Percentiles rank a stretch among this genome's conserved stretches.
Conservation (phyloP, 2,888 invertebrate genomes). For the Arrhopalites spinosus region DNA sequence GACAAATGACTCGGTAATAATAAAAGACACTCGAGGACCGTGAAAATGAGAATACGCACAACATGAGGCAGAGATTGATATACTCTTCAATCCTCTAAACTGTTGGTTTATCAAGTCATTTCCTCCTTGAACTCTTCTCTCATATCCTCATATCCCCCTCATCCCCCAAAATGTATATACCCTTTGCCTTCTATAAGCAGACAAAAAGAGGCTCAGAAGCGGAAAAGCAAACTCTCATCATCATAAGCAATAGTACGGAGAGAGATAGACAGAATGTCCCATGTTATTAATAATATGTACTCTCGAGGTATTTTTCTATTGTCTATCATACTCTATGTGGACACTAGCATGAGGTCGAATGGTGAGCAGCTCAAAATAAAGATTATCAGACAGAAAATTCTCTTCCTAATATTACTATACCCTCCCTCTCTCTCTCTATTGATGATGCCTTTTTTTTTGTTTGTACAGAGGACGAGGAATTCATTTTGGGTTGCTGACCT, state of each 20-base stretch:
- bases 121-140: slow-evolving; percentile 33
- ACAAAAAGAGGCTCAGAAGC: slow-evolving; percentile 1
- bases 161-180: background rate
- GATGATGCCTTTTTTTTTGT: background rate
- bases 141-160: slow-evolving; percentile 15
- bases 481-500: slow-evolving; percentile 16
- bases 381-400: background rate
- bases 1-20: slow-evolving; percentile 39
- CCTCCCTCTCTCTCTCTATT: background rate
- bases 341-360: background rate
- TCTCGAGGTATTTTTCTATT: background rate
- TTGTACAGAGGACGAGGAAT: background rate
- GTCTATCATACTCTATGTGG: background rate
- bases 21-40: background rate
- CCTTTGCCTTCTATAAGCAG: background rate
- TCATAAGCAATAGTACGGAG: background rate
- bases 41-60: too few species aligned
- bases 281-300: slow-evolving; percentile 1
- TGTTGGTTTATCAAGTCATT: slow-evolving; percentile 37
- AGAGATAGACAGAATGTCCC: background rate
- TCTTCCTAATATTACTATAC: background rate
- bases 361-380: slow-evolving; percentile 3
- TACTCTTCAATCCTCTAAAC: slow-evolving; percentile 17
- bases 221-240: slow-evolving; percentile 28
- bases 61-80: too few species aligned